These are phyloP conservation scores for Haliclona indistincta DNA, from an alignment of 37 sponge, comb jelly and placozoan genomes.

Conservation along the genomic window DNA sequence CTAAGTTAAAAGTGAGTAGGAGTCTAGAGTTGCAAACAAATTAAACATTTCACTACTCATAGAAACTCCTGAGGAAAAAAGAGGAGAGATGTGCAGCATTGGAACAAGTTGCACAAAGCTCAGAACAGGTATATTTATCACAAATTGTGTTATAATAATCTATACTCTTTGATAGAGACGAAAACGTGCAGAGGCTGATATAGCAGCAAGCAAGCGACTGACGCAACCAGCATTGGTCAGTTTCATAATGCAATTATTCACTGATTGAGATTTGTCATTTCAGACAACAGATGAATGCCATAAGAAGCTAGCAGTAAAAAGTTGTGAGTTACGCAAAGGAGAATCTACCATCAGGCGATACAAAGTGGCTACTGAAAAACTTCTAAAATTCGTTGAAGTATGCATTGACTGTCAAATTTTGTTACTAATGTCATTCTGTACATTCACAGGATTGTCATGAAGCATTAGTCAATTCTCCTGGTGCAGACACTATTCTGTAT, in stretches of 20 bases:
- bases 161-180: neutral
- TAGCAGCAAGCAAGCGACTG: neutral
- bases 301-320: constrained; percentile 39
- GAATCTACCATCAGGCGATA: constrained; percentile 28
- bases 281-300: constrained; percentile 37
- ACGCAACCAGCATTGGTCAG: no score
- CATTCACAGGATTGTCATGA: constrained; percentile 50
- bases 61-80: no score
- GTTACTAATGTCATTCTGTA: neutral
- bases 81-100: no score
- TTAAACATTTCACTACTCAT: no score
- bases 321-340: constrained; percentile 65
- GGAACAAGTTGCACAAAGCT: no score
- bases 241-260: no score
- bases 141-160: no score
- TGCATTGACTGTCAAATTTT: neutral
- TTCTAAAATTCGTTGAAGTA: constrained; percentile 66
- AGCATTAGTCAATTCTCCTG: constrained; percentile 57
- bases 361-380: constrained; percentile 60
- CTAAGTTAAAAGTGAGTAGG: no score
- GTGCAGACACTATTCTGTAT: constrained; percentile 38
- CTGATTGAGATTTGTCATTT: neutral
- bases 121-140: no score
- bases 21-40: no score
- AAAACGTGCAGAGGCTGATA: neutral